Evolutionary conservation across 35 echinoderm and acorn worm species (phyloP).

Genomic region (Amphiura filiformis): DNA sequence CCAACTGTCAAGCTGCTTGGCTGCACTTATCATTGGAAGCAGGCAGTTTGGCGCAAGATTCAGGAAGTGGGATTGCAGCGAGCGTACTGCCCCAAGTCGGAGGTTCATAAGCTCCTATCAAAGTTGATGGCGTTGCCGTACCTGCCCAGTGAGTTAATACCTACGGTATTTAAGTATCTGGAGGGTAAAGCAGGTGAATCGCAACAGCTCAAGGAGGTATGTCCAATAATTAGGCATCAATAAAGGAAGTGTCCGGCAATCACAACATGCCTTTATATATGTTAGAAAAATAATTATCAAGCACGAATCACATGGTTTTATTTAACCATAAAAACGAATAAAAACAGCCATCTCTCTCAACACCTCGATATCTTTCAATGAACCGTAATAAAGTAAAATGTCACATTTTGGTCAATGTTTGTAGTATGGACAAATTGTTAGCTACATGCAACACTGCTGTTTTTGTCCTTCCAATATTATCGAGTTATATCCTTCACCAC

Average conservation of each 20-base stretch:
- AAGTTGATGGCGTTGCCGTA: slow-evolving; percentile 18
- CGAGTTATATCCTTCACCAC: too few species aligned
- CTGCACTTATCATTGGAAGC: slow-evolving; percentile 67
- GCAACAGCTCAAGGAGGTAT: neutral
- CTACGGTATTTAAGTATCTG: neutral
- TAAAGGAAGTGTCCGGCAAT: too few species aligned
- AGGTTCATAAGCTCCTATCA: neutral
- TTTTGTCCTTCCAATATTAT: too few species aligned
- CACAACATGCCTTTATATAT: too few species aligned
- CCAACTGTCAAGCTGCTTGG: neutral
- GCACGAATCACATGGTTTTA: too few species aligned
- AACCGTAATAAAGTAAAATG: neutral
- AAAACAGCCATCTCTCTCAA: too few species aligned
- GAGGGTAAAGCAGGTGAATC: neutral
- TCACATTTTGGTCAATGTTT: neutral
- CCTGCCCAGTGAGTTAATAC: neutral
- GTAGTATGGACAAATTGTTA: neutral
- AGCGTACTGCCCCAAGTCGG: neutral
- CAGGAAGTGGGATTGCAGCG: slow-evolving; percentile 27
- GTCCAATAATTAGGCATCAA: too few species aligned
- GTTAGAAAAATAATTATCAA: too few species aligned
- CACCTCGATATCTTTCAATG: too few species aligned
- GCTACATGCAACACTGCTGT: too few species aligned
- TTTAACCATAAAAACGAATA: too few species aligned
- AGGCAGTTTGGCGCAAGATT: slow-evolving; percentile 64